A percentile compares a stretch with the other conserved stretches of the same genome.
These are phyloP conservation scores for Clarias macrocephalus DNA, from an alignment of 2,113 vertebrate genomes.

Conservation along the genomic window DNA sequence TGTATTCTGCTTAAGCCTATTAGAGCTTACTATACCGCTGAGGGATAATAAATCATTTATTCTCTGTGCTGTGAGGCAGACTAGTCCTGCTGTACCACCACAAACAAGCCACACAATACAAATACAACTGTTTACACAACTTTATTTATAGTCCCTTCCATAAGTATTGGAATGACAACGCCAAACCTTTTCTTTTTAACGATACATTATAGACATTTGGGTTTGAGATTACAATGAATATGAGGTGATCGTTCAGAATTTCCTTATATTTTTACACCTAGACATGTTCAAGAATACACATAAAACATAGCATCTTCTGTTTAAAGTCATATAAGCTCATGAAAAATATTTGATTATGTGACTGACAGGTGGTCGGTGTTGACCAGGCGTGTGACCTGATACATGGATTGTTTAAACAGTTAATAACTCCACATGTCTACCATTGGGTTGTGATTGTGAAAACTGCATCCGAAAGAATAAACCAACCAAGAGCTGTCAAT, in stretches of 20 bases:
- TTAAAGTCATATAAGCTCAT: too few relatives aligned
- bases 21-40: conserved; percentile 37
- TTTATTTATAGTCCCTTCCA: not conserved
- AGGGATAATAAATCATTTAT: conserved; percentile 42
- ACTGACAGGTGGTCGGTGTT: not conserved
- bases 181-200: not conserved
- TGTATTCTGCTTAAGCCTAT: conserved; percentile 42
- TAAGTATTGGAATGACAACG: not conserved
- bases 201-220: not conserved
- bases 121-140: not conserved
- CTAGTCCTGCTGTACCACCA: not conserved
- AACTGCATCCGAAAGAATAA: not conserved
- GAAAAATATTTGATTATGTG: not conserved
- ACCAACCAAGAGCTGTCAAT: not conserved
- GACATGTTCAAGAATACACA: not conserved
- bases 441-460: not conserved
- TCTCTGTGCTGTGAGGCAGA: conserved; percentile 1
- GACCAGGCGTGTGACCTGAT: not conserved
- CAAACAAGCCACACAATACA: conserved; percentile 11
- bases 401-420: not conserved
- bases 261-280: not conserved
- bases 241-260: not conserved
- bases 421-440: not conserved
- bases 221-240: not conserved
- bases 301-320: not conserved